These are phyloP conservation scores for Pteronotus mesoamericanus DNA, from an alignment of 2,797 vertebrate species.

Conservation along the genomic window DNA sequence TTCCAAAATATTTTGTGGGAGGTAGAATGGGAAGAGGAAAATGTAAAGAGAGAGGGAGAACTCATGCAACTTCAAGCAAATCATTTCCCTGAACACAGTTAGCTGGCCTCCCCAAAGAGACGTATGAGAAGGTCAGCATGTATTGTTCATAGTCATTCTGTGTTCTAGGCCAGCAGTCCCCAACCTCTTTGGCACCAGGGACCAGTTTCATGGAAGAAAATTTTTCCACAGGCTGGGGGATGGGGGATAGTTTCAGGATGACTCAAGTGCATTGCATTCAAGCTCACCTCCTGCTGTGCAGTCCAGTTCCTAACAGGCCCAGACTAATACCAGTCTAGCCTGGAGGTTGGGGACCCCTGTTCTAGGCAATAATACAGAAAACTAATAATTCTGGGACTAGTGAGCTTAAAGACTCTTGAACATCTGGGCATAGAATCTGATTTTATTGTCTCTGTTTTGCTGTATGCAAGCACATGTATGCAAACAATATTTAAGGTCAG, in stretches of 20 bases:
- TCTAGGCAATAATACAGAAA: neutral
- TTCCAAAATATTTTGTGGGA: neutral
- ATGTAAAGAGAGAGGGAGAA: neutral
- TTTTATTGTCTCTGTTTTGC: neutral
- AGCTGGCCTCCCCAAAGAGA: neutral
- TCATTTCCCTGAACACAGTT: neutral
- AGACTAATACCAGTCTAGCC: no score
- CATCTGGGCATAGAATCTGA: neutral
- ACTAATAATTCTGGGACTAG: neutral
- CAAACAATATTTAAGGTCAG: neutral
- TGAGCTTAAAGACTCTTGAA: neutral
- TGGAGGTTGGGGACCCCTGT: neutral
- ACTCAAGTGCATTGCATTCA: no score
- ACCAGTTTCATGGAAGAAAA: no score
- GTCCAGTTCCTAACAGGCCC: no score
- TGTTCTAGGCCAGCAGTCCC: neutral
- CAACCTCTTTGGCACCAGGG: no score
- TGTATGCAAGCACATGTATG: neutral
- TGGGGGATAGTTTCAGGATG: no score
- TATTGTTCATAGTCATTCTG: neutral
- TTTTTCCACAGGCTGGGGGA: no score
- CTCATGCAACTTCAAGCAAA: neutral
- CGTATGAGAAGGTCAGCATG: neutral
- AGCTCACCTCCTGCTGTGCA: no score
- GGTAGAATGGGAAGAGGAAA: neutral